These are phyloP conservation scores for Acleris laterana DNA, from an alignment of 2,888 invertebrate species.

Conservation along the genomic window DNA sequence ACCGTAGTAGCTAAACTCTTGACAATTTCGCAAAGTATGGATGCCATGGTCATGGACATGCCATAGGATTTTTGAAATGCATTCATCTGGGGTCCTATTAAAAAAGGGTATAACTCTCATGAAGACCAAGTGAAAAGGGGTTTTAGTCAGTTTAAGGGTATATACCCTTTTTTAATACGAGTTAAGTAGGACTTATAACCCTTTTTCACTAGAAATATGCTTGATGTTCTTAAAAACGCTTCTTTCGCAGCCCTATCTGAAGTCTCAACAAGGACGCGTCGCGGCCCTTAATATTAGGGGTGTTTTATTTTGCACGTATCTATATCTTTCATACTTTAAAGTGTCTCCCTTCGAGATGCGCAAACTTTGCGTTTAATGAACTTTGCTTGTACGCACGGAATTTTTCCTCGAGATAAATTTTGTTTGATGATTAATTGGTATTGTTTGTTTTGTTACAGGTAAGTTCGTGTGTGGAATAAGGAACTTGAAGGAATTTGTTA, in stretches of 20 bases:
- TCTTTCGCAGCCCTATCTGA: slow-evolving; percentile 24
- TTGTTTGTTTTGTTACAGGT: slow-evolving; percentile 43
- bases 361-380: slow-evolving; percentile 23
- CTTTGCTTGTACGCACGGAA: slow-evolving; percentile 23
- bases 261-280: slow-evolving; percentile 34
- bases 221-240: neutral
- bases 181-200: too few relatives aligned
- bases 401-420: slow-evolving; percentile 33
- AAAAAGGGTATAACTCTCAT: too few relatives aligned
- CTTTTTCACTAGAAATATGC: too few relatives aligned
- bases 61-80: too few relatives aligned
- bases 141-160: too few relatives aligned
- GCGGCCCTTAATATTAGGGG: slow-evolving; percentile 25
- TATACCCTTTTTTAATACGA: too few relatives aligned
- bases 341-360: slow-evolving; percentile 1
- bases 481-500: neutral
- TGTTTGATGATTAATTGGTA: slow-evolving; percentile 34
- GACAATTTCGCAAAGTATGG: too few relatives aligned
- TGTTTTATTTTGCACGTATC: slow-evolving; percentile 22
- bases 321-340: slow-evolving; percentile 8
- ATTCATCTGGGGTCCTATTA: too few relatives aligned
- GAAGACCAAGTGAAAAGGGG: too few relatives aligned
- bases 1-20: too few relatives aligned
- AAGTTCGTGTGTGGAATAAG: slow-evolving; percentile 36
- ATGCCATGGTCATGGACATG: too few relatives aligned